Evolutionary conservation across 2,797 vertebrate genomes (phyloP).

Genomic region (Schizopygopsis malacanthus): DNA sequence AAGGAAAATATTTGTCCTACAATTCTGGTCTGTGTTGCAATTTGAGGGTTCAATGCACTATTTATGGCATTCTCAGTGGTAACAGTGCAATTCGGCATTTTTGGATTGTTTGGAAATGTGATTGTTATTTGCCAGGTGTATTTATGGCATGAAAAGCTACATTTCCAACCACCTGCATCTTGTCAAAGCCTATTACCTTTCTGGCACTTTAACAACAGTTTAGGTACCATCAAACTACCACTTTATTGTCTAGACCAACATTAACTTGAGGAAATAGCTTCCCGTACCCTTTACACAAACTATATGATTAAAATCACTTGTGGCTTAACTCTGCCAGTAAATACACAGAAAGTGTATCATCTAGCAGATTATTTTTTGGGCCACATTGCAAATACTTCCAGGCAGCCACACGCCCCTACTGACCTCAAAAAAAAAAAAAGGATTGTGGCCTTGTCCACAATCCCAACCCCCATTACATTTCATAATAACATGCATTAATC

Average conservation of each 20-base stretch:
- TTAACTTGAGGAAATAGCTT: conserved; percentile 22
- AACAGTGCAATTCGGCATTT: conserved; percentile 1
- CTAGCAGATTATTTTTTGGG: conserved; percentile 31
- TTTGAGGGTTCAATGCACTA: conserved; percentile 10
- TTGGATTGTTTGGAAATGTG: neutral
- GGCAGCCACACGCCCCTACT: conserved; percentile 47
- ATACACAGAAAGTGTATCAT: conserved; percentile 38
- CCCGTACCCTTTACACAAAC: conserved; percentile 33
- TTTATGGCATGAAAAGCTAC: conserved; percentile 24
- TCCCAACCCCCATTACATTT: neutral
- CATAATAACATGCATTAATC: neutral
- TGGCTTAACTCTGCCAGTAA: conserved; percentile 63
- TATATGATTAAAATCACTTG: conserved; percentile 58
- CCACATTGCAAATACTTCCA: conserved; percentile 37
- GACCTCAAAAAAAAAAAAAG: conserved; percentile 53
- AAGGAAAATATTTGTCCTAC: neutral
- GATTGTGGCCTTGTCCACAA: neutral
- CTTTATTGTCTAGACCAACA: conserved; percentile 65
- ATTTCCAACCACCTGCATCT: conserved; percentile 60
- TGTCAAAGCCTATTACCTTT: conserved; percentile 57
- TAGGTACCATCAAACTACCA: conserved; percentile 45
- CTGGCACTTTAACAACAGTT: conserved; percentile 57
- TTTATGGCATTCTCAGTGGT: neutral
- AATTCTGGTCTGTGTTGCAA: neutral
- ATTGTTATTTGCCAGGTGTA: neutral